A percentile compares a stretch with the other conserved stretches of the same genome.
phyloP scores from a whole-genome alignment of 2,888 invertebrate genomes.

The Apamea monoglypha region DNA sequence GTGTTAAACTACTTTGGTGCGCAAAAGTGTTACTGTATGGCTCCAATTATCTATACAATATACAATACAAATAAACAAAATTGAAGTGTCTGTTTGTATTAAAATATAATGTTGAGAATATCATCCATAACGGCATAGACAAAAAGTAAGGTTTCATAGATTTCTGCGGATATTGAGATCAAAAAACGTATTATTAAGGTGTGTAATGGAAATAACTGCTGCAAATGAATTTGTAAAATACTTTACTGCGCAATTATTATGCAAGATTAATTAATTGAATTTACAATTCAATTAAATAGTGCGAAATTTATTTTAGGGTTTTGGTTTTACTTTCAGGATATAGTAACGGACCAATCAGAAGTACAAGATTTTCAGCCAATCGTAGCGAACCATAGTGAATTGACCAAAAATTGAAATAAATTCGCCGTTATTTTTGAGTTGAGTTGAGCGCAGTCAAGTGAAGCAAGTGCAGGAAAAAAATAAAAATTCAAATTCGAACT shows the following conservation, averaged over 20 bases:
- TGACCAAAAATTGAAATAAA: conserved; percentile 15
- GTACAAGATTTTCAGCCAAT: conserved; percentile 42
- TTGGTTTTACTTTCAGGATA: conserved; percentile 4
- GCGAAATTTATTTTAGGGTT: accelerated
- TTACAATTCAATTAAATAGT: neutral
- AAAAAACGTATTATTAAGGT: neutral
- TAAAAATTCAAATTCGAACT: neutral
- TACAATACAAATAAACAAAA: no score
- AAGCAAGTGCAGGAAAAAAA: conserved; percentile 21
- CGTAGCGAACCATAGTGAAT: conserved; percentile 39
- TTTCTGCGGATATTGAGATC: conserved; percentile 10
- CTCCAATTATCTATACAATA: no score
- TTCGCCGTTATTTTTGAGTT: conserved; percentile 63
- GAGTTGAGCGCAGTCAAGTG: conserved; percentile 16
- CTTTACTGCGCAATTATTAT: accelerated
- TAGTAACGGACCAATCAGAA: conserved; percentile 45
- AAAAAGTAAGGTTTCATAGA: conserved; percentile 6
- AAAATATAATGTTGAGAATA: conserved; percentile 54
- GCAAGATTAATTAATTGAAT: accelerated
- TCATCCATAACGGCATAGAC: conserved; percentile 27
- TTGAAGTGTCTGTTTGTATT: no score
- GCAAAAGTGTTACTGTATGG: no score
- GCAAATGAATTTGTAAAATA: neutral
- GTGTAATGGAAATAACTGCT: accelerated
- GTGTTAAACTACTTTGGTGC: no score